A percentile compares a stretch with the other conserved stretches of the same genome.
phyloP scores from a whole-genome alignment of 1,140 invertebrate species.

The Cydia amplana region DNA sequence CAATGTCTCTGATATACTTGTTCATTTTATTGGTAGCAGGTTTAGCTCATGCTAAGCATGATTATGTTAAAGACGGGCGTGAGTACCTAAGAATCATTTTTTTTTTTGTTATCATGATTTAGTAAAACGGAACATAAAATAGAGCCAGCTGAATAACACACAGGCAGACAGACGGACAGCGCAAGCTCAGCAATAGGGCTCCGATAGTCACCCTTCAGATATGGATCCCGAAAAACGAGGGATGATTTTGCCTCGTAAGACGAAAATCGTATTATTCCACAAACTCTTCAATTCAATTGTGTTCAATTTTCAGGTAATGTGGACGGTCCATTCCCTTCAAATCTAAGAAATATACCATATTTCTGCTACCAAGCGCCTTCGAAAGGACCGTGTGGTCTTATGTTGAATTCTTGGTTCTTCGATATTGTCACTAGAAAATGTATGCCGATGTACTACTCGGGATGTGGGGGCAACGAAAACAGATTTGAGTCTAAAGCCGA shows the following conservation, averaged over 20 bases:
- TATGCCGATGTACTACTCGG: conserved; percentile 69
- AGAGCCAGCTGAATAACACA: too few species aligned
- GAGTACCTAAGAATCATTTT: conserved; percentile 41
- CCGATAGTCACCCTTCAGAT: too few species aligned
- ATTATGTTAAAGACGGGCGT: conserved; percentile 71
- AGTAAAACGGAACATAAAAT: too few species aligned
- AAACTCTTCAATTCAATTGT: neutral
- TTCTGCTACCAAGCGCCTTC: conserved; percentile 68
- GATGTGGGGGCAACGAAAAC: conserved; percentile 71
- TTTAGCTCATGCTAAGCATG: conserved; percentile 39
- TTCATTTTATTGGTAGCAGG: conserved; percentile 11
- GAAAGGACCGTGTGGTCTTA: conserved; percentile 59
- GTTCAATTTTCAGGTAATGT: conserved; percentile 56
- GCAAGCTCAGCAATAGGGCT: too few species aligned
- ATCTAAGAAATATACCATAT: conserved; percentile 63
- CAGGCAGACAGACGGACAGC: too few species aligned
- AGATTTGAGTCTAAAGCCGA: conserved; percentile 52
- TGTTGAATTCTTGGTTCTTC: conserved; percentile 63
- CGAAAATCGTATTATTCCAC: neutral
- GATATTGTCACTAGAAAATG: conserved; percentile 62
- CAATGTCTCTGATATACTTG: conserved; percentile 1
- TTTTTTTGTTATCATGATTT: neutral
- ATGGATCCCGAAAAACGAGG: too few species aligned
- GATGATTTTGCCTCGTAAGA: too few species aligned
- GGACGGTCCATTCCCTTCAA: conserved; percentile 65